A percentile compares a stretch with the other conserved stretches of the same genome.
phyloP scores from a whole-genome alignment of 2,888 invertebrate species.

The Chironomus riparius region DNA sequence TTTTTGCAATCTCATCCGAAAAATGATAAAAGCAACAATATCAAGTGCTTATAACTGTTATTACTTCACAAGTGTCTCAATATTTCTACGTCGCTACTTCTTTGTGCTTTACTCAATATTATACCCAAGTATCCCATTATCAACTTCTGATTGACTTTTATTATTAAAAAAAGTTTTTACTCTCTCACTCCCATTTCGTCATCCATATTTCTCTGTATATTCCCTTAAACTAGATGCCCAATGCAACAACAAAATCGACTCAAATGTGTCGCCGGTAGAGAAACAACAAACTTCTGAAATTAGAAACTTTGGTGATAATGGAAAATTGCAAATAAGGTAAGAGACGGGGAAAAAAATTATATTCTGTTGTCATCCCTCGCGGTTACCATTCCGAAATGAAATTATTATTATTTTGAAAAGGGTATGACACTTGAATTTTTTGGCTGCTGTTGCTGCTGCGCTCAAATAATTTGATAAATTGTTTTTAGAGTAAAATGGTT shows the following conservation, averaged over 20 bases:
- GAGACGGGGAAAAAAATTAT: constrained; percentile 25
- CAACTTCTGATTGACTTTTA: constrained; percentile 17
- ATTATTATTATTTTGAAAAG: constrained; percentile 5
- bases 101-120: background rate
- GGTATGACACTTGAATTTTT: background rate
- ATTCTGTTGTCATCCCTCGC: no score
- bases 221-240: constrained; percentile 36
- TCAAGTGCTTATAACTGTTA: background rate
- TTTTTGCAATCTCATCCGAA: constrained; percentile 32
- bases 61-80: no score
- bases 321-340: constrained; percentile 27
- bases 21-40: background rate
- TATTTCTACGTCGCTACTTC: background rate
- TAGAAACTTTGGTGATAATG: constrained; percentile 19
- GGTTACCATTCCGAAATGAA: background rate
- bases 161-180: constrained; percentile 9
- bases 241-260: constrained; percentile 45
- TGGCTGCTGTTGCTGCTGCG: no score
- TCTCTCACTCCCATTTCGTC: background rate
- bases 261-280: constrained; percentile 45
- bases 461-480: no score
- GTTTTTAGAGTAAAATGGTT: no score
- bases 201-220: background rate
- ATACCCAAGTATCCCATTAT: background rate
- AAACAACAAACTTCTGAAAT: constrained; percentile 48